Conservation (phyloP, 2,113 vertebrate genomes). For the Paedocypris sp. region DNA sequence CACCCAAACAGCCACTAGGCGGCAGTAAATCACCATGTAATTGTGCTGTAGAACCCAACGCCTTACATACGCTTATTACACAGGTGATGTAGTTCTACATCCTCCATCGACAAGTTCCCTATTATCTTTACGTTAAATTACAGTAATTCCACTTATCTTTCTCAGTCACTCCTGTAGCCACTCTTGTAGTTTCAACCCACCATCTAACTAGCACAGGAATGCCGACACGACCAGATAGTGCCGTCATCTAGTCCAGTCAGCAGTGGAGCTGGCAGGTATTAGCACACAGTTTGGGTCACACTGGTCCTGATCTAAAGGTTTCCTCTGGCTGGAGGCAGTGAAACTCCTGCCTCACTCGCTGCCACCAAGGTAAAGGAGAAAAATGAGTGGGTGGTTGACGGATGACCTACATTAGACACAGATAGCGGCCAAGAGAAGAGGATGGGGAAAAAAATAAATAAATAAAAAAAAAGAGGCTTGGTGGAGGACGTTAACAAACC, state of each 20-base stretch:
- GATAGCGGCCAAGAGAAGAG: not conserved
- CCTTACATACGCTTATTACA: too few relatives aligned
- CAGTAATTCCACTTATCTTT: too few relatives aligned
- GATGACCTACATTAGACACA: conserved; percentile 24
- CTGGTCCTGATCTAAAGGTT: conserved; percentile 33
- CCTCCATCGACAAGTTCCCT: too few relatives aligned
- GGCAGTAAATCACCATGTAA: too few relatives aligned
- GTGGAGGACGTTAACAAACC: conserved; percentile 26
- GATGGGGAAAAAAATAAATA: not conserved
- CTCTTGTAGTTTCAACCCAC: too few relatives aligned
- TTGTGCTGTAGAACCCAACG: too few relatives aligned
- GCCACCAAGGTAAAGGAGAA: conserved; percentile 41
- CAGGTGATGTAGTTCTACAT: too few relatives aligned
- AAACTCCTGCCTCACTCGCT: conserved; percentile 20
- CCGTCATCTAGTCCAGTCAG: not conserved
- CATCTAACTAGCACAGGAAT: not conserved
- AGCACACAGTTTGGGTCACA: conserved; percentile 2
- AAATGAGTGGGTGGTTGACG: conserved; percentile 34
- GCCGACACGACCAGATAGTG: not conserved
- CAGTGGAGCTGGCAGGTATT: not conserved
- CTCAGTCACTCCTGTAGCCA: too few relatives aligned
- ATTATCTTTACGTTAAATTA: too few relatives aligned
- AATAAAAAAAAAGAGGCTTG: conserved; percentile 26
- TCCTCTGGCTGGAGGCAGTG: conserved; percentile 26
- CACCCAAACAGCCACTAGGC: too few relatives aligned